These are phyloP conservation scores for Ormyrus rosae DNA, from an alignment of 2,888 invertebrate genomes.

Conservation along the genomic window DNA sequence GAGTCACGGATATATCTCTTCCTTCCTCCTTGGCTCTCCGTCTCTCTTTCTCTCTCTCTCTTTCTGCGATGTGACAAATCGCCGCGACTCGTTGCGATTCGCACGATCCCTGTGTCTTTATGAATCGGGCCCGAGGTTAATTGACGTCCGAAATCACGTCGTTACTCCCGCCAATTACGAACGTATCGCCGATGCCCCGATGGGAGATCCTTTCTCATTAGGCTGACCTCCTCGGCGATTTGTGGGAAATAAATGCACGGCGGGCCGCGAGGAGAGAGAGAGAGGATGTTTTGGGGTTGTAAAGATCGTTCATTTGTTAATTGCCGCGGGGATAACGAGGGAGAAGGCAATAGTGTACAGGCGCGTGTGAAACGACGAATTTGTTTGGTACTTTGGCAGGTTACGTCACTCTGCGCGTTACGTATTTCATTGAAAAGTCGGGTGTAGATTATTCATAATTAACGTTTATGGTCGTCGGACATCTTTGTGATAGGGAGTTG, in stretches of 20 bases:
- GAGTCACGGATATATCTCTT: slow-evolving; percentile 39
- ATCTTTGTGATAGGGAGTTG: too few species aligned
- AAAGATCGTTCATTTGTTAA: slow-evolving; percentile 36
- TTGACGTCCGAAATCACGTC: slow-evolving; percentile 53
- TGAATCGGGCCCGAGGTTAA: slow-evolving; percentile 46
- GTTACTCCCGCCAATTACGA: slow-evolving; percentile 43
- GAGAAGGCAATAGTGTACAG: not conserved
- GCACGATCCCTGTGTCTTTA: slow-evolving; percentile 52
- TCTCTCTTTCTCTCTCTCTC: slow-evolving; percentile 23
- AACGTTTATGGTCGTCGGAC: too few species aligned
- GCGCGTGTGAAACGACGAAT: too few species aligned
- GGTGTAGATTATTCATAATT: too few species aligned
- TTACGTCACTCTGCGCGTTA: too few species aligned
- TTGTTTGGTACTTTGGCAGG: too few species aligned
- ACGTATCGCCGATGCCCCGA: not conserved
- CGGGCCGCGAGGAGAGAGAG: not conserved
- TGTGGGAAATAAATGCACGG: slow-evolving; percentile 33
- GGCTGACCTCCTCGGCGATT: slow-evolving; percentile 29
- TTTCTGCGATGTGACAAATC: slow-evolving; percentile 61
- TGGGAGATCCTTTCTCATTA: slow-evolving; percentile 38
- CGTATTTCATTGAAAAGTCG: too few species aligned
- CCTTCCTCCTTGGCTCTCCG: not conserved
- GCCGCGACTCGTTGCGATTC: slow-evolving; percentile 52
- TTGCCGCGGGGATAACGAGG: slow-evolving; percentile 10
- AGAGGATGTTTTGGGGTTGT: slow-evolving; percentile 27